Conservation (phyloP, 2,888 invertebrate species). For the Slavum lentiscoides region DNA sequence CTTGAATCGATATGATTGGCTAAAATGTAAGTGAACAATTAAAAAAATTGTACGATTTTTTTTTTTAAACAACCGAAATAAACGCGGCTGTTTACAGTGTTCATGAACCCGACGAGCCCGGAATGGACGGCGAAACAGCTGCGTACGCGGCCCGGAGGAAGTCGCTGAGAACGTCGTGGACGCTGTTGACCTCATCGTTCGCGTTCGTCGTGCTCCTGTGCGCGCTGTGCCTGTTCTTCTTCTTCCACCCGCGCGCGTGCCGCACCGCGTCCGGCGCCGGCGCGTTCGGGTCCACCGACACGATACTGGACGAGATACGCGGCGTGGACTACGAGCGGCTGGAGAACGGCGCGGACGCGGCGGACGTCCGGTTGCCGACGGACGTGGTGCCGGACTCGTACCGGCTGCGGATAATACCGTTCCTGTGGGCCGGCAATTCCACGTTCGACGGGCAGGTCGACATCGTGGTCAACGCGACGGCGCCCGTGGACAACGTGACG, state of each 20-base stretch:
- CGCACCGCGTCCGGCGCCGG: not conserved
- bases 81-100: not conserved
- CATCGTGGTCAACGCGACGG: constrained; percentile 60
- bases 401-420: constrained; percentile 72
- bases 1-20: too few species aligned
- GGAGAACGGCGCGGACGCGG: constrained; percentile 43
- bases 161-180: not conserved
- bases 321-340: constrained; percentile 35
- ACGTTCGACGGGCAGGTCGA: constrained; percentile 70
- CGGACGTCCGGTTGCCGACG: constrained; percentile 72
- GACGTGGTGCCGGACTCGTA: constrained; percentile 72
- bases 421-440: constrained; percentile 74
- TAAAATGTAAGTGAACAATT: too few species aligned
- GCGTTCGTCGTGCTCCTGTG: constrained; percentile 38
- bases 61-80: too few species aligned
- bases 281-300: constrained; percentile 19
- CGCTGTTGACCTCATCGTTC: constrained; percentile 32
- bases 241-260: constrained; percentile 19
- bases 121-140: constrained; percentile 23
- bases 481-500: constrained; percentile 67
- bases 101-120: constrained; percentile 28
- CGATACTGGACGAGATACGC: constrained; percentile 28
- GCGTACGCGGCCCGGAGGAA: constrained; percentile 29
- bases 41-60: too few species aligned
- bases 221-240: constrained; percentile 40